A percentile compares a stretch with the other conserved stretches of the same genome.
These are phyloP conservation scores for Steinernema feltiae DNA, from an alignment of 1,140 invertebrate species.

Conservation along the genomic window DNA sequence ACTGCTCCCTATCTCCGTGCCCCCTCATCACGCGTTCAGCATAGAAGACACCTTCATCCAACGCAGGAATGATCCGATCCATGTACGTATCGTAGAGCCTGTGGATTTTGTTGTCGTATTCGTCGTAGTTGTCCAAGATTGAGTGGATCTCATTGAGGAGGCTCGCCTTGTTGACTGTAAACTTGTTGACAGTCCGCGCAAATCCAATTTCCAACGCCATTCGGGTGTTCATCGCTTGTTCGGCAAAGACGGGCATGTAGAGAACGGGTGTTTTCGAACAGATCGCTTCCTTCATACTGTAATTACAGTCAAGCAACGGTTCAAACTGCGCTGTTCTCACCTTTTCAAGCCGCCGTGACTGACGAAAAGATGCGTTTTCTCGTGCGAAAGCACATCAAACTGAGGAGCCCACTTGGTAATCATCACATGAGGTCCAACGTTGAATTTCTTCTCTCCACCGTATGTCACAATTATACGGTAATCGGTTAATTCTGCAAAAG, in stretches of 20 bases:
- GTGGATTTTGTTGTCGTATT: no score
- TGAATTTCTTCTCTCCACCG: no score
- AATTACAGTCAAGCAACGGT: slow-evolving; percentile 7
- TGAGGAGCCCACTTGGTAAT: slow-evolving; percentile 21
- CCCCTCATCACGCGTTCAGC: no score
- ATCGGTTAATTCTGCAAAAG: slow-evolving; percentile 5
- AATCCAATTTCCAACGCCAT: no score
- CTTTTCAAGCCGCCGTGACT: slow-evolving; percentile 29
- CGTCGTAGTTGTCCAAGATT: background rate
- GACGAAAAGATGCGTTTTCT: no score
- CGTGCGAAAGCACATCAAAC: no score
- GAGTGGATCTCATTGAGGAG: slow-evolving; percentile 18
- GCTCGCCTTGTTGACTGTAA: slow-evolving; percentile 12
- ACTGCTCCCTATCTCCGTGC: background rate
- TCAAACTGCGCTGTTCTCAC: slow-evolving; percentile 11
- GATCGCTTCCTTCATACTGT: no score
- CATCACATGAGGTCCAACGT: slow-evolving; percentile 10
- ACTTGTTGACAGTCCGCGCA: slow-evolving; percentile 20
- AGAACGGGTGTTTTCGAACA: no score
- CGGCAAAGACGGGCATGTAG: no score
- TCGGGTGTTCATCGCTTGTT: no score
- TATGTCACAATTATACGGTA: no score
- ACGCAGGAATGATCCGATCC: background rate
- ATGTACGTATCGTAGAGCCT: background rate
- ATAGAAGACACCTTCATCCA: no score